Evolutionary conservation across 2,113 vertebrate genomes (phyloP).

Genomic region (Phoenicopterus ruber): DNA sequence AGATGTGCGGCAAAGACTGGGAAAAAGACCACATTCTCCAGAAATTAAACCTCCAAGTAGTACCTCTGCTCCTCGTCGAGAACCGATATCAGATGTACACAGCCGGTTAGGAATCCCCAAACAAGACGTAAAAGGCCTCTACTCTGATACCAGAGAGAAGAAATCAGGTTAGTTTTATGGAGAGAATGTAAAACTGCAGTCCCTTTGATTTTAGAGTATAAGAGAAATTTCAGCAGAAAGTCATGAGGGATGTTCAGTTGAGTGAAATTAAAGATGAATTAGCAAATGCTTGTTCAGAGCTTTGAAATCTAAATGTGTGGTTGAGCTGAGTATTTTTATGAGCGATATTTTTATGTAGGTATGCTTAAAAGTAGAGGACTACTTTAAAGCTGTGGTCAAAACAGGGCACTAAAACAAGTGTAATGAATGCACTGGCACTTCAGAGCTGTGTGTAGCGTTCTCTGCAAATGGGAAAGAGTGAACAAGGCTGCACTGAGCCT

Average conservation of each 20-base stretch:
- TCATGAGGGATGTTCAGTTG: background rate
- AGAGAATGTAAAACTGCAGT: background rate
- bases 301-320: background rate
- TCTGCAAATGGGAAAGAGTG: background rate
- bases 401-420: background rate
- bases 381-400: background rate
- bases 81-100: constrained; percentile 88
- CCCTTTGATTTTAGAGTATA: background rate
- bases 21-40: constrained; percentile 89
- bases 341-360: background rate
- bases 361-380: background rate
- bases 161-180: constrained; percentile 80
- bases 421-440: background rate
- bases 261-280: background rate
- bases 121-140: constrained; percentile 78
- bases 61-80: constrained; percentile 75
- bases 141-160: constrained; percentile 85
- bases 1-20: constrained; percentile 92
- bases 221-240: background rate
- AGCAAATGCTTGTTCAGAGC: background rate
- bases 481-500: background rate
- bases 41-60: constrained; percentile 72
- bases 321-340: background rate
- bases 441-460: background rate
- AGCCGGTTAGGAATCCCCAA: constrained; percentile 88